Evolutionary conservation across 2,797 vertebrate genomes (phyloP), one percentile per base, ranked within the genome.

Genomic region (Eulemur mongoz): DNA sequence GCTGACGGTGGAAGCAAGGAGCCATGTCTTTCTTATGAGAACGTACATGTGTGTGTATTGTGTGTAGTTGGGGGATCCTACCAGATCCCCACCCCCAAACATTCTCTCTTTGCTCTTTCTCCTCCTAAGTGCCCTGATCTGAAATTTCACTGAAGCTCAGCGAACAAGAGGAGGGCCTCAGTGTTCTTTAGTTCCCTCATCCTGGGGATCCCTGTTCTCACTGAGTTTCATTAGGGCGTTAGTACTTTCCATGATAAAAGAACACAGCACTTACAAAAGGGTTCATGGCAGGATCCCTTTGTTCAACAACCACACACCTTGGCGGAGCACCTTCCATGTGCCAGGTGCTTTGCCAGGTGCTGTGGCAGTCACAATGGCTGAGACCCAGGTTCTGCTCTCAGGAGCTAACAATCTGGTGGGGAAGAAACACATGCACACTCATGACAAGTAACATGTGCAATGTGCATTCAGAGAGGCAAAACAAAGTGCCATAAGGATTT

Each of bases 311-410:
- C 14, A 78, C 38, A 81, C 59, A 48, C 63, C 22, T 35, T 85
- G 78, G 48, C 2, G 79, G 92, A 54, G 54, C 73, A 73, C 54
- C 38, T 63, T 80, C 52, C 63, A 12, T 17, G 40, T 40, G 73
- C 82, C 87, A 90, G 78, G 40, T 88, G 83, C 83, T 89, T 69
- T 50, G 43, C 23, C 93, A 89, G 93, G 69, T 89, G 86, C 70
- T 27, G 5, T 48, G 54, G 48, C 54, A 86, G 45, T 65, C 22
- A 0, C 1, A 0, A 43, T 79, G 75, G 84, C 91, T 79, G 76
- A 87, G 80, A 23, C 38, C 57, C 93, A 94, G 65, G n/a, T 40
- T 93, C 78, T 92, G 72, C 73, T 95, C 91, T 96, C 72, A 85
- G 82, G 61, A 91, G 57, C 50, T 3, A 79, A 83, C 72, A 75